phyloP scores from a whole-genome alignment of 2,113 vertebrate genomes.

The Psittacula cyanocephala region DNA sequence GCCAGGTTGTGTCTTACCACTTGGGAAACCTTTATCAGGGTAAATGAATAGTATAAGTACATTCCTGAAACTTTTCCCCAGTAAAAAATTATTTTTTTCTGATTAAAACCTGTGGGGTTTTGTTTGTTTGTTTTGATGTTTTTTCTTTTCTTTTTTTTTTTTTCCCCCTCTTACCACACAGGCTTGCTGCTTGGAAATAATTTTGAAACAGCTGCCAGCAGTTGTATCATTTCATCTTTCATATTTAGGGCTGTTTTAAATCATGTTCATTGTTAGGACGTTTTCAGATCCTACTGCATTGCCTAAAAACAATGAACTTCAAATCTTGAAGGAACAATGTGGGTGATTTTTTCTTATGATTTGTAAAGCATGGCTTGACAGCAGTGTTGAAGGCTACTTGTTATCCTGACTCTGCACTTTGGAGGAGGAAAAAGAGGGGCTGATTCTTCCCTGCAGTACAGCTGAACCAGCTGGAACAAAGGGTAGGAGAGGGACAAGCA shows the following conservation, averaged over 20 bases:
- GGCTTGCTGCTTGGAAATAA: constrained; percentile 39
- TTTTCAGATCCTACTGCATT: neutral
- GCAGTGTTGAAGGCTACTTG: neutral
- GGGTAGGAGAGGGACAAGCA: neutral
- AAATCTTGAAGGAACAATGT: neutral
- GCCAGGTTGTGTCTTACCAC: neutral
- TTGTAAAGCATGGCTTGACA: neutral
- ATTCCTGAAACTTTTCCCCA: constrained; percentile 39
- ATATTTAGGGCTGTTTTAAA: constrained; percentile 18
- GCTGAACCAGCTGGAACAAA: neutral
- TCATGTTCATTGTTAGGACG: neutral
- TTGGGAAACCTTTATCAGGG: constrained; percentile 17
- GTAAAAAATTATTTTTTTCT: constrained; percentile 38
- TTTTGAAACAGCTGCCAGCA: constrained; percentile 5
- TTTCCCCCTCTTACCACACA: neutral
- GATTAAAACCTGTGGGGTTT: constrained; percentile 2
- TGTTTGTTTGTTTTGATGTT: neutral
- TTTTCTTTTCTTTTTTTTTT: neutral
- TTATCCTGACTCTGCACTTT: neutral
- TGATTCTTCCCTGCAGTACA: neutral
- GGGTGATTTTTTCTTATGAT: neutral
- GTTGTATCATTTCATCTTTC: constrained; percentile 31
- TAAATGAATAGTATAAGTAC: constrained; percentile 27
- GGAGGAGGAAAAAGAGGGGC: neutral
- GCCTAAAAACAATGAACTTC: neutral